Evolutionary conservation across 2,888 invertebrate genomes (phyloP), one percentile per base, ranked within the genome.

Genomic region (Anagyrus pseudococci): DNA sequence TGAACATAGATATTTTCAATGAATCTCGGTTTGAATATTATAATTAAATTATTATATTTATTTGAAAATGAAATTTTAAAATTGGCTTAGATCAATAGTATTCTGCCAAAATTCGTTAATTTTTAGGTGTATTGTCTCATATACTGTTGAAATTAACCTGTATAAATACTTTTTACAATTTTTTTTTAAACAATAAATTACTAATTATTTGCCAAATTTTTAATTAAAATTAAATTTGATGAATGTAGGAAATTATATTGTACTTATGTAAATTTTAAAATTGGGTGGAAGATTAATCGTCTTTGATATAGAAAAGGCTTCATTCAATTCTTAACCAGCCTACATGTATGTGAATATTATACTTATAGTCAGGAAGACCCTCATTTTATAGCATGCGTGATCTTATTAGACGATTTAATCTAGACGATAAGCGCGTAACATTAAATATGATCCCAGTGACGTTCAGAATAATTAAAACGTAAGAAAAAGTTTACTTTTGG

Each of bases 191-290:
- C 15, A 40, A 44, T 48, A 37, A 46, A 50, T 56, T 56, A 56
- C 20, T 58, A 44, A 33, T 33, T 33, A 43, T 47, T 46, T 40
- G 10, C 8, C 15, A 37, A 4, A 37, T 15, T 37, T 4, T 4
- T 8, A 2, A 2, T 37, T 37, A 2, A 37, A 13, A 10, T 37
- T 37, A 8, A 37, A 37, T 13, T 37, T 37, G 33, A n/a, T 37
- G 26, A 26, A 29, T 15, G 50, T 60, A 40, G 17, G n/a, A n/a
- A n/a, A n/a, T 57, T 23, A 48, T 44, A 57, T 50, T 58, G 64
- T 64, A 64, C 64, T 64, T 64, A 64, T 54, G 49, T 61, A 58
- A 64, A 61, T 64, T 48, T 49, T 25, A n/a, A 49, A 10, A 59
- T 48, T 26, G n/a, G 43, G 41, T 43, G 25, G 8, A 37, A 44